Conservation (phyloP, 1,140 invertebrate species). For the Pseudomyrmex pallidus region DNA sequence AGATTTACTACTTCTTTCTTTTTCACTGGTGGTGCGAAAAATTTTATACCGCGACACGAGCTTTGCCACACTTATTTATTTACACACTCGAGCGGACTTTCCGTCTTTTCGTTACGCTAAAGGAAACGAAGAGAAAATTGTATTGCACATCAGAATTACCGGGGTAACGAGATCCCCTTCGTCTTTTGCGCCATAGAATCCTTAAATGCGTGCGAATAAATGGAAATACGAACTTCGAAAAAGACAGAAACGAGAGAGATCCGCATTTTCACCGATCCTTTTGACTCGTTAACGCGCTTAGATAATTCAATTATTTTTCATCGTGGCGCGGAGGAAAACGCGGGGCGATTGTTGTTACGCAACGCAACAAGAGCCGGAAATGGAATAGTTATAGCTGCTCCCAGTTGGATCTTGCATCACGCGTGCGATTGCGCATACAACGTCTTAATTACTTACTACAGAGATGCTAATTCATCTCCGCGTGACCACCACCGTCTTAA, state of each 20-base stretch:
- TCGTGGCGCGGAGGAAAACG: not conserved
- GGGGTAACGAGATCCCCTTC: constrained; percentile 6
- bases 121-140: not conserved
- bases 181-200: not conserved
- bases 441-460: constrained; percentile 4
- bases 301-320: constrained; percentile 37
- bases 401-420: constrained; percentile 19
- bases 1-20: not conserved
- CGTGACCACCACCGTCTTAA: not conserved
- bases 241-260: not conserved
- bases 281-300: constrained; percentile 14
- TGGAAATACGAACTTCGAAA: not conserved
- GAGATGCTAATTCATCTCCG: not conserved
- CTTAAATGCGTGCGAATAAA: constrained; percentile 12
- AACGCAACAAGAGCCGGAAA: constrained; percentile 31
- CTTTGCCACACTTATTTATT: not conserved
- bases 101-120: not conserved
- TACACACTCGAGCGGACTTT: not conserved
- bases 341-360: not conserved
- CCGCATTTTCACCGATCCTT: not conserved
- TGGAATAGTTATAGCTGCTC: constrained; percentile 5
- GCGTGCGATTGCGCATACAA: not conserved
- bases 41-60: too few relatives aligned
- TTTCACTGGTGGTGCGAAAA: too few relatives aligned
- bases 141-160: not conserved